These are phyloP conservation scores for Sinosuthora webbiana DNA, from an alignment of 2,113 vertebrate species.

Conservation along the genomic window DNA sequence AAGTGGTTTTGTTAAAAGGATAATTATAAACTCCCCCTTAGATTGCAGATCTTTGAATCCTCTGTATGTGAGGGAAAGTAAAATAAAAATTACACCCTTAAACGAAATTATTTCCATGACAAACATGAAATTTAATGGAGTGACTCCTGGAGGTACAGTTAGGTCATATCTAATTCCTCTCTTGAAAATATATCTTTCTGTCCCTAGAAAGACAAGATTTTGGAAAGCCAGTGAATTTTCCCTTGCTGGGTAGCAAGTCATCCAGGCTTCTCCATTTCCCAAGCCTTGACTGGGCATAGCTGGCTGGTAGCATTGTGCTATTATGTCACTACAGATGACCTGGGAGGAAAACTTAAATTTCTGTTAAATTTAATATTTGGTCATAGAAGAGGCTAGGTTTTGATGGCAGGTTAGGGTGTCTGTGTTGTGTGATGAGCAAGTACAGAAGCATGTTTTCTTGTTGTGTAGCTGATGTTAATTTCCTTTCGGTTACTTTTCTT, in stretches of 20 bases:
- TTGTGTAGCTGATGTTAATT: neutral
- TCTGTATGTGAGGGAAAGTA: neutral
- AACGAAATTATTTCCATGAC: neutral
- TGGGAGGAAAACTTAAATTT: neutral
- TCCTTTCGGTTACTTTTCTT: neutral
- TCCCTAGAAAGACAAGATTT: neutral
- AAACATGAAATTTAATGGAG: neutral
- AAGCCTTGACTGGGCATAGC: neutral
- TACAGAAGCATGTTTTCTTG: neutral
- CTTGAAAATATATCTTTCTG: neutral
- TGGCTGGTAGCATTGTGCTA: neutral
- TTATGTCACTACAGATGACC: neutral
- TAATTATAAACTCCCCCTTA: fast-evolving
- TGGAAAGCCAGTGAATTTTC: neutral
- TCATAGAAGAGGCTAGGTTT: neutral
- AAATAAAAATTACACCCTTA: neutral
- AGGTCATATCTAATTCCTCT: neutral
- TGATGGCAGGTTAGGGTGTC: neutral
- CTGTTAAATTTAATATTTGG: neutral
- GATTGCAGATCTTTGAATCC: neutral
- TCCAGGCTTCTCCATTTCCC: neutral
- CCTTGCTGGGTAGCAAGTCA: neutral
- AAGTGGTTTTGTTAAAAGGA: neutral
- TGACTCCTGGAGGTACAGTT: neutral
- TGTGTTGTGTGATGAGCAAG: neutral